Evolutionary conservation across 2,113 vertebrate genomes (phyloP), one percentile per base, ranked within the genome.

Genomic region (Chloroceryle aenea): DNA sequence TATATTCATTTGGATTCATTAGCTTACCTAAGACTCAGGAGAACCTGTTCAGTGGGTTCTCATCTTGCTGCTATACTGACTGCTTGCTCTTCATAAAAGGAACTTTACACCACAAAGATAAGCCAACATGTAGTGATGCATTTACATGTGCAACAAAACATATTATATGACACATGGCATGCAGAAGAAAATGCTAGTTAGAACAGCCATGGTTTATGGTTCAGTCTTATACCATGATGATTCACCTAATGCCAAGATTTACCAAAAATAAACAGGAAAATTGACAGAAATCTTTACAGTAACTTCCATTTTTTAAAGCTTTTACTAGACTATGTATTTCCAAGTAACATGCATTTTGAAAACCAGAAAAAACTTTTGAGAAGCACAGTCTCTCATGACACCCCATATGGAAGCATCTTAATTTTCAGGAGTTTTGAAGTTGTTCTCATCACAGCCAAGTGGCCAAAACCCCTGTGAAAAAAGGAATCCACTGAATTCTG

Each of bases 391-490:
- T 77, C 26, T 38, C 26, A 36, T 15, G 32, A 27, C 8, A 32
- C 1, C 23, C 40, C 1, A 0, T 38, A 30, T 0, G 1, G 36
- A 91, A 85, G 22, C 1, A 0, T 27, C 56, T 76, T 36, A 34
- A 61, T 55, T 64, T 78, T 36, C 43, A 32, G 10, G 20, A 40
- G 23, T 32, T 75, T 15, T 72, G 23, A 52, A 21, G 10, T 20
- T 79, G 34, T 48, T 58, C 38, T 59, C 3, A 1, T 47, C 0
- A 0, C 22, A 53, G n/a, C 16, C 45, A 71, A 71, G 20, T 7
- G 27, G 56, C 58, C 56, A 71, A 40, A 85, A 6, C 38, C 52
- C 42, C 23, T 42, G 14, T 52, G 50, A 52, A 14, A 52, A 52
- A 21, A 38, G 66, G 17, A 78, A n/a, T 20, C 25, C 59, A 36